A percentile compares a stretch with the other conserved stretches of the same genome.
Evolutionary conservation across 2,797 vertebrate species (phyloP).

Genomic region (Tokudaia muenninki): DNA sequence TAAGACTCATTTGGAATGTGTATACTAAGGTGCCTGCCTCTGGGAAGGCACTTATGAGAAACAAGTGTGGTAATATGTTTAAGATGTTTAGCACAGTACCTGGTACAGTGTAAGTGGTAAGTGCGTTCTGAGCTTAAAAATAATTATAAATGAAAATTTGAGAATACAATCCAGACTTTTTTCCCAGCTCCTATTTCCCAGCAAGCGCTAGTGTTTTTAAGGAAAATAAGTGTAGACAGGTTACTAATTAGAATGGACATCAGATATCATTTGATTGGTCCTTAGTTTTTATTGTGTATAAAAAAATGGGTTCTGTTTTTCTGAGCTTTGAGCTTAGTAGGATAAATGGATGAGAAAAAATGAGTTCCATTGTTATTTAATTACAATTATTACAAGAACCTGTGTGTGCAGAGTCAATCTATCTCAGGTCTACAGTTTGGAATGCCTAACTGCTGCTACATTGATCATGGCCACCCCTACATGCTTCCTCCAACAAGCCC

Average conservation of each 20-base stretch:
- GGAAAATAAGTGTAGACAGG: not conserved
- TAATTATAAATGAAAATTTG: not conserved
- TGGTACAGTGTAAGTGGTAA: not conserved
- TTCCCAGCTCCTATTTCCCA: not conserved
- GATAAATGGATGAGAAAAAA: conserved; percentile 27
- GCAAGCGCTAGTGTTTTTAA: not conserved
- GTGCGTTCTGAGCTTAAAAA: not conserved
- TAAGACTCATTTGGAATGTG: not conserved
- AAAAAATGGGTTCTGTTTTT: not conserved
- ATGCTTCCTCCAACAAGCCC: no score
- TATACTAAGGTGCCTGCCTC: not conserved
- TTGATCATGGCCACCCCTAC: not conserved
- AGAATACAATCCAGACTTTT: not conserved
- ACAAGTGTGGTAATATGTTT: not conserved
- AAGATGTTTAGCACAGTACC: not conserved
- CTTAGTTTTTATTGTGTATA: conserved; percentile 9
- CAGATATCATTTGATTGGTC: not conserved
- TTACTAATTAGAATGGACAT: conserved; percentile 16
- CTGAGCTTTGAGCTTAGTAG: conserved; percentile 34
- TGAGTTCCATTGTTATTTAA: not conserved
- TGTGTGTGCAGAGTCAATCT: not conserved
- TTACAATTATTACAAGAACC: conserved; percentile 2
- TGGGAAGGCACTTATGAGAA: not conserved
- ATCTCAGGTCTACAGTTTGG: not conserved
- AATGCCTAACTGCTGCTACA: not conserved